Evolutionary conservation across 2,113 vertebrate species (phyloP).

Genomic region (Casuarius casuarius): DNA sequence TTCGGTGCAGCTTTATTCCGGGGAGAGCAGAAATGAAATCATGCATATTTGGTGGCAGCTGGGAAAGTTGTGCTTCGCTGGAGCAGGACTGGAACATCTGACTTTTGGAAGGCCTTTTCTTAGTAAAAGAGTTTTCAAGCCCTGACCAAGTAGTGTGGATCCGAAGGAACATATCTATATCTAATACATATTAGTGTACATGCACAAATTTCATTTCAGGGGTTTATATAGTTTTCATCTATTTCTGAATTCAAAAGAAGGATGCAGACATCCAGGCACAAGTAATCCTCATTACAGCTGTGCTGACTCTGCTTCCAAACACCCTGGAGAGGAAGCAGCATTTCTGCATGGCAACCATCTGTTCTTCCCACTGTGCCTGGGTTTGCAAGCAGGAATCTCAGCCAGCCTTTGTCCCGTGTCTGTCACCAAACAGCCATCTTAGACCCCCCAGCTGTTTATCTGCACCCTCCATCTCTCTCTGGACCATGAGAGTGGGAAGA

Average conservation of each 20-base stretch:
- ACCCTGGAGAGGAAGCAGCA: not conserved
- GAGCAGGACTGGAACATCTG: conserved; percentile 8
- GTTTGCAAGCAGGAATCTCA: not conserved
- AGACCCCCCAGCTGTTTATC: not conserved
- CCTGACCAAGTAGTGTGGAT: not conserved
- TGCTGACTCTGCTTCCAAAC: not conserved
- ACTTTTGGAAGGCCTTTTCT: not conserved
- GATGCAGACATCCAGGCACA: conserved; percentile 31
- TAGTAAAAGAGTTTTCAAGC: not conserved
- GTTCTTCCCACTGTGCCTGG: not conserved
- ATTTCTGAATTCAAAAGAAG: not conserved
- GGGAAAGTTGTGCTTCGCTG: conserved; percentile 10
- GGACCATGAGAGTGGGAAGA: not conserved
- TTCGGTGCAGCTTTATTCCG: not conserved
- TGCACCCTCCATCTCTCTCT: not conserved
- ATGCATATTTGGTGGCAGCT: not conserved
- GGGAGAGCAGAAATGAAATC: not conserved
- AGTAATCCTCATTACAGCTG: conserved; percentile 21
- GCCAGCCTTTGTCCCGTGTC: not conserved
- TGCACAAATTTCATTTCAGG: not conserved
- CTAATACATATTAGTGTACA: not conserved
- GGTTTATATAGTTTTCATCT: not conserved
- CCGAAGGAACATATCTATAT: not conserved
- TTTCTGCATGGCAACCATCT: conserved; percentile 35
- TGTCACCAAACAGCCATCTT: not conserved